Percentiles rank a stretch among this genome's conserved stretches.
Evolutionary conservation across 2,888 invertebrate genomes (phyloP).

Genomic region (Baccha elongata): DNA sequence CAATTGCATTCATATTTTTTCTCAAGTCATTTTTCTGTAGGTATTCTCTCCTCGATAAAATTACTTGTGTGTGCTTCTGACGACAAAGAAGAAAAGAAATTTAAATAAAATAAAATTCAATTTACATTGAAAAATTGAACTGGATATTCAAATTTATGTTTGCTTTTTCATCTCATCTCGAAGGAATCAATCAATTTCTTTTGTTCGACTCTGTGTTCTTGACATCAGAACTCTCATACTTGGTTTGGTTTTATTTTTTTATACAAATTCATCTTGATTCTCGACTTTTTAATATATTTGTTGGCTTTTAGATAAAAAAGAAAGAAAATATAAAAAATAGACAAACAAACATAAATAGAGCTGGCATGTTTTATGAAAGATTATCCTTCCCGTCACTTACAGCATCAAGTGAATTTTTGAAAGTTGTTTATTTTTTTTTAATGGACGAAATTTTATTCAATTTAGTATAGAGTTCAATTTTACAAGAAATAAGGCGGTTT

Average conservation of each 20-base stretch:
- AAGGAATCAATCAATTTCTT: conserved; percentile 37
- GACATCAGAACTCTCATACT: not conserved
- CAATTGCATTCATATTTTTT: not conserved
- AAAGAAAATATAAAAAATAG: not conserved
- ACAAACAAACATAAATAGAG: not conserved
- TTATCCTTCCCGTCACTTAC: not conserved
- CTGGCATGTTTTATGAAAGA: not conserved
- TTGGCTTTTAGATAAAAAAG: not conserved
- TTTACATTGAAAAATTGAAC: not conserved
- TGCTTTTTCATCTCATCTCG: conserved; percentile 9
- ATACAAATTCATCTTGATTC: not conserved
- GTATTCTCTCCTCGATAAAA: not conserved
- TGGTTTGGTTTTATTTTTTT: not conserved
- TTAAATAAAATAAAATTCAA: not conserved
- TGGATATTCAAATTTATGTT: conserved; percentile 45
- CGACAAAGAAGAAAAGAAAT: not conserved
- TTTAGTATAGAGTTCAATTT: not conserved
- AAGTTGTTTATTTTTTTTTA: not conserved
- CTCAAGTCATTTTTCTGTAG: not conserved
- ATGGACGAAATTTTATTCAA: not conserved
- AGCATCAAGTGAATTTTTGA: not conserved
- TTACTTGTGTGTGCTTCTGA: not conserved
- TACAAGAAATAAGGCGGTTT: not conserved
- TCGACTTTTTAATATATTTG: not conserved
- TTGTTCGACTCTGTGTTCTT: conserved; percentile 2